Evolutionary conservation across 2,113 vertebrate species (phyloP), one percentile per base, ranked within the genome.

Genomic region (Coracopsis vasa): DNA sequence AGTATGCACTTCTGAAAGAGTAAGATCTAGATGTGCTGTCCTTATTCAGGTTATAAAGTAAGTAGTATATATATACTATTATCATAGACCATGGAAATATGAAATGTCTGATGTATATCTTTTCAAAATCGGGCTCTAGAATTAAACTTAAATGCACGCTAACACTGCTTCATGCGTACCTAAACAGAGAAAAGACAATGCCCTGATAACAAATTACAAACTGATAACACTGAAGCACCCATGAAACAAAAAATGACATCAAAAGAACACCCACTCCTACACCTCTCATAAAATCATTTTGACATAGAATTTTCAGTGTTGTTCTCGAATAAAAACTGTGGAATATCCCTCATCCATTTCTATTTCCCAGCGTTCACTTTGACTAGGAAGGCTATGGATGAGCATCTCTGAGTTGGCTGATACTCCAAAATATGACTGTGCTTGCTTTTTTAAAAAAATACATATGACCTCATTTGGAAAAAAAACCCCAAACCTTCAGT

Each of bases 401-500:
- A 28, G 7, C 41, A 70, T 16, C 20, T 70, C 31, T 44, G 56
- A 82, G 13, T 6, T 53, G 20, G 8, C 2, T n/a, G 12, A 17
- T 25, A 18, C 20, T 62, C 31, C 50, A 61, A 92, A 82, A 60
- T 28, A 20, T 2, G 19, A 44, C 13, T 56, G 7, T 13, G 2
- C 37, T 10, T 41, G 10, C 3, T 16, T 28, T 2, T 53, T 72
- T 35, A 5, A 8, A 82, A 66, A 69, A 56, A 23, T 5, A n/a
- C 1, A 1, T 16, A 42, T 78, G 7, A 24, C 13, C 10, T 39
- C 2, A 27, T 64, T 60, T 48, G 5, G 12, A 73, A 74, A 39
- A 39, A 37, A 25, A 7, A 3, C 0, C 4, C 6, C 35, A 15
- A 23, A 58, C 56, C 2, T 35, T 50, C 2, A 31, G 2, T 24